A percentile compares a stretch with the other conserved stretches of the same genome.
Evolutionary conservation across 2,797 vertebrate species (phyloP).

Genomic region (Sitta carolinensis): DNA sequence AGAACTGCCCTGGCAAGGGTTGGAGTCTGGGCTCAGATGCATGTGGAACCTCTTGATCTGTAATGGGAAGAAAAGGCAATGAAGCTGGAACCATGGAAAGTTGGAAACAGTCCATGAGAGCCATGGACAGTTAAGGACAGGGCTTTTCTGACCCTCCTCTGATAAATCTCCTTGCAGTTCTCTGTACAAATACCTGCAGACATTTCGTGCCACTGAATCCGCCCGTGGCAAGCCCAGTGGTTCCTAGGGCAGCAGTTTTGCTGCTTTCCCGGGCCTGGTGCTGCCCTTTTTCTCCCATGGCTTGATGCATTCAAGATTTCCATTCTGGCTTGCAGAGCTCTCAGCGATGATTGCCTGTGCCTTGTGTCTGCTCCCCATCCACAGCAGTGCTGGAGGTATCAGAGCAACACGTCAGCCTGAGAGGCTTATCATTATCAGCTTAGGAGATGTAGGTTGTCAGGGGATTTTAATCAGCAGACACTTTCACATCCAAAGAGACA

Average conservation of each 20-base stretch:
- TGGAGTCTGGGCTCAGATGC: neutral
- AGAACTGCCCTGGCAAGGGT: neutral
- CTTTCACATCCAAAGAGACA: slow-evolving; percentile 49
- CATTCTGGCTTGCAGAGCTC: neutral
- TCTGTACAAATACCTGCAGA: neutral
- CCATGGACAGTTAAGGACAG: neutral
- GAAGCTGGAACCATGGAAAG: neutral
- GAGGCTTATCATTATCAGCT: slow-evolving; percentile 87
- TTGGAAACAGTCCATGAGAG: neutral
- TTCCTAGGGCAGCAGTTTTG: neutral
- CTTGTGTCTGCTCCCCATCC: slow-evolving; percentile 56
- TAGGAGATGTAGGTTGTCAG: slow-evolving; percentile 83
- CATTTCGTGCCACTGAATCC: neutral
- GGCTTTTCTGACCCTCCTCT: neutral
- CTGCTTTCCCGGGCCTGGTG: neutral
- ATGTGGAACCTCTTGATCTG: neutral
- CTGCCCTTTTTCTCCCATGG: accelerated
- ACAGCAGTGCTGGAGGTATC: slow-evolving; percentile 60
- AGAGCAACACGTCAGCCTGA: slow-evolving; percentile 72
- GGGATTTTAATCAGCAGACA: slow-evolving; percentile 73
- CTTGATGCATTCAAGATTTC: neutral
- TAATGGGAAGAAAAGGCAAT: accelerated
- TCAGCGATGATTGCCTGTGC: neutral
- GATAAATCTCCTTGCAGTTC: neutral
- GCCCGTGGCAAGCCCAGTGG: neutral